Conservation (phyloP, 2,888 invertebrate genomes). For the Nemoura dubitans region DNA sequence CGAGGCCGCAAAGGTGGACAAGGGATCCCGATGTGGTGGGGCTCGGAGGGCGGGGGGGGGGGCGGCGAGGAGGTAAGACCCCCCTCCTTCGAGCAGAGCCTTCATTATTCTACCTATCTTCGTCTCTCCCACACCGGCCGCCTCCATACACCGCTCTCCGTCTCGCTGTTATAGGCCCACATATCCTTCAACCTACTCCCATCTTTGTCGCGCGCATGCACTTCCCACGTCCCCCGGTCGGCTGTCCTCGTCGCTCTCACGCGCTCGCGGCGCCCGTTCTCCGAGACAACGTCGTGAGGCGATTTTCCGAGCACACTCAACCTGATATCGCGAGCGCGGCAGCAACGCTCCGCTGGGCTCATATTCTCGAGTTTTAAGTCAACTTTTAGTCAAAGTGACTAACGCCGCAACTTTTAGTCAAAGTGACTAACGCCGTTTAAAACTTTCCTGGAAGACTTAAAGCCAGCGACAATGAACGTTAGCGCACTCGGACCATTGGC, state of each 20-base stretch:
- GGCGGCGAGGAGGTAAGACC: constrained; percentile 1
- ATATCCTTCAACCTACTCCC: background rate
- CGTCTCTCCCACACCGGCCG: background rate
- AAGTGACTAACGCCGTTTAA: too few relatives aligned
- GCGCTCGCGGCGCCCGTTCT: background rate
- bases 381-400: too few relatives aligned
- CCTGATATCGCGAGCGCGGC: background rate
- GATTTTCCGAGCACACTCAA: background rate
- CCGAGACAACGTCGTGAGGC: background rate
- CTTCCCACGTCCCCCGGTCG: background rate
- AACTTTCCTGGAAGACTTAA: too few relatives aligned
- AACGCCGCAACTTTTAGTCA: too few relatives aligned
- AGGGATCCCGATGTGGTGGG: constrained; percentile 2
- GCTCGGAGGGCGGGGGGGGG: background rate
- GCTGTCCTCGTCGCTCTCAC: background rate
- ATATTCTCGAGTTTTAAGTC: too few relatives aligned
- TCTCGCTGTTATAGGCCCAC: constrained; percentile 4
- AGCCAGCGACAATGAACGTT: too few relatives aligned
- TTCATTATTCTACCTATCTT: background rate
- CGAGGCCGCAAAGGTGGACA: constrained; percentile 26
- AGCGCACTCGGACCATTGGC: too few relatives aligned
- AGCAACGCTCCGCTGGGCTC: background rate
- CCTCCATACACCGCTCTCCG: background rate
- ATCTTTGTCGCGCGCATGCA: background rate
- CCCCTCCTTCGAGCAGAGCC: background rate